Evolutionary conservation across 2,113 vertebrate species (phyloP).

Genomic region (Gopherus evgoodei): DNA sequence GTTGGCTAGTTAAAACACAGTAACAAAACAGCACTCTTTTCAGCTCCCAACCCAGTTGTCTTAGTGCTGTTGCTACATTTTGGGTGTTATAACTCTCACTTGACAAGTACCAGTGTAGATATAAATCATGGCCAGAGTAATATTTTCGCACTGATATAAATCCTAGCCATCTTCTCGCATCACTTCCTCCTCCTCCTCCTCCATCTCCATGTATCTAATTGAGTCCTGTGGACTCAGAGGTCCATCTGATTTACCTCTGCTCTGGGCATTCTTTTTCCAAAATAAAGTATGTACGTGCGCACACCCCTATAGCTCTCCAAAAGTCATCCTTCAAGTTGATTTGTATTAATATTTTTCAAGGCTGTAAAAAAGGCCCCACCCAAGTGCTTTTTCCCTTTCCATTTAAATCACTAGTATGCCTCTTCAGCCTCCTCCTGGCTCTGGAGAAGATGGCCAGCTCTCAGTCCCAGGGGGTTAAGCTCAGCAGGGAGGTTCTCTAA

Average conservation of each 20-base stretch:
- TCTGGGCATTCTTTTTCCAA: background rate
- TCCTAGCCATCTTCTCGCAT: background rate
- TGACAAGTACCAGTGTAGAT: background rate
- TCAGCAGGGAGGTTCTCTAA: background rate
- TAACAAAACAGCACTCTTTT: background rate
- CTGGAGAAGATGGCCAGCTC: background rate
- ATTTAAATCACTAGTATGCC: background rate
- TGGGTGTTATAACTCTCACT: background rate
- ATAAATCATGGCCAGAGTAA: background rate
- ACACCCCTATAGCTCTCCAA: background rate
- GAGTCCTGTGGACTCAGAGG: background rate
- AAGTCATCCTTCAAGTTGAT: background rate
- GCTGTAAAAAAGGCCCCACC: background rate
- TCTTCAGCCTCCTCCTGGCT: no score
- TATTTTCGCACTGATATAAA: background rate
- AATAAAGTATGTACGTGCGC: rapidly evolving
- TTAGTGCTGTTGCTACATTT: background rate
- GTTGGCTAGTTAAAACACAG: background rate
- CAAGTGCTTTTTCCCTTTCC: background rate
- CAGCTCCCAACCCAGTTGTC: no score
- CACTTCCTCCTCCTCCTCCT: background rate
- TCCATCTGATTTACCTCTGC: background rate
- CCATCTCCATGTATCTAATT: background rate
- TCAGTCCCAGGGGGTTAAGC: background rate
- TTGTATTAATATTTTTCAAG: background rate